A percentile compares a stretch with the other conserved stretches of the same genome.
Conservation (phyloP, 2,797 vertebrate genomes). For the Lepidocolaptes lacrymiger region DNA sequence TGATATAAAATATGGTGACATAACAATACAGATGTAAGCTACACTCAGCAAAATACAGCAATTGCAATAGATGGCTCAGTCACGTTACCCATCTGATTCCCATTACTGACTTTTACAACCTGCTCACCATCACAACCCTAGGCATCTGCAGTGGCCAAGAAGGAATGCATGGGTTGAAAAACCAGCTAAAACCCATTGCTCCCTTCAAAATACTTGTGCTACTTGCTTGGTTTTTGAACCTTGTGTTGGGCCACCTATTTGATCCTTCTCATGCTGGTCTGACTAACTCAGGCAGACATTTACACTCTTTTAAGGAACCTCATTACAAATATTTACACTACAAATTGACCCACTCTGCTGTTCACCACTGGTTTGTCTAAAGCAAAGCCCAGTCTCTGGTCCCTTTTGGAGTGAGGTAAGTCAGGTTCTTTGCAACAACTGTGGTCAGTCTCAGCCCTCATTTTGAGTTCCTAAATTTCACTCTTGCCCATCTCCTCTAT, state of each 20-base stretch:
- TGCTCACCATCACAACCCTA: accelerated
- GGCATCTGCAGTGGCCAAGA: not conserved
- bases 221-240: not conserved
- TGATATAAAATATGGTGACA: not conserved
- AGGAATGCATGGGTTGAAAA: not conserved
- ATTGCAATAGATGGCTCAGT: not conserved
- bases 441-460: not conserved
- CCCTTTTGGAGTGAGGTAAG: not conserved
- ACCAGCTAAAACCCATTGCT: not conserved
- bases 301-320: not conserved
- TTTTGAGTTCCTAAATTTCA: not conserved
- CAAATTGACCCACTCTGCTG: not conserved
- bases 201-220: not conserved
- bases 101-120: not conserved
- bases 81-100: not conserved
- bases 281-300: not conserved
- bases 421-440: not conserved
- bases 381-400: not conserved
- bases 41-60: not conserved
- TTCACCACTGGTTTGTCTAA: not conserved
- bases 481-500: not conserved
- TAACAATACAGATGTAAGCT: not conserved
- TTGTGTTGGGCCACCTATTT: not conserved
- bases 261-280: not conserved
- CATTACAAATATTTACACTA: not conserved